Conservation (phyloP, 1,140 invertebrate species). For the Paracyclopina nana region DNA sequence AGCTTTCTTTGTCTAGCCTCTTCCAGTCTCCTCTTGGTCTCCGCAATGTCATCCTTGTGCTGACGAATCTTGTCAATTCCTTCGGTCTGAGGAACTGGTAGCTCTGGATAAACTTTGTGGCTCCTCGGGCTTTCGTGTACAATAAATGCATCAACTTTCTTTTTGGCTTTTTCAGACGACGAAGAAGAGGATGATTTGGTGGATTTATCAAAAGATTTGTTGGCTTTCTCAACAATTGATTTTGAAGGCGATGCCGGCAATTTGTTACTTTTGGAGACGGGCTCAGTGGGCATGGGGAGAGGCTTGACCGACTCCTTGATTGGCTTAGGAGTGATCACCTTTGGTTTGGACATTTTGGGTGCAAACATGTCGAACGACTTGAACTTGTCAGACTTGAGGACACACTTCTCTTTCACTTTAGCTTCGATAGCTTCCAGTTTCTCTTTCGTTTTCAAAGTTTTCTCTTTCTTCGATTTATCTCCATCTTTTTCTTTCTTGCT, state of each 20-base stretch:
- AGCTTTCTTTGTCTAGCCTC: neutral
- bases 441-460: neutral
- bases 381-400: constrained; percentile 1
- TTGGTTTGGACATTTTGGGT: constrained; percentile 1
- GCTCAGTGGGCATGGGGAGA: neutral
- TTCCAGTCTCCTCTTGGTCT: neutral
- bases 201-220: neutral
- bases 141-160: no score
- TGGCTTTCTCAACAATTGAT: neutral
- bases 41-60: neutral
- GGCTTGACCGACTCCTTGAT: neutral
- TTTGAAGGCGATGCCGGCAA: neutral
- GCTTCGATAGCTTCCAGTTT: neutral
- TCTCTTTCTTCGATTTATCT: neutral
- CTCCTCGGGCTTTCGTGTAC: no score
- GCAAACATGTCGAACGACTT: neutral
- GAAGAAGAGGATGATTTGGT: neutral
- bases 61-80: constrained; percentile 2
- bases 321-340: neutral
- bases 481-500: neutral
- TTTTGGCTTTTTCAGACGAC: neutral
- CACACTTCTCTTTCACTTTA: neutral
- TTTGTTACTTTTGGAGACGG: neutral
- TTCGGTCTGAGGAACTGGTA: neutral
- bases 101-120: neutral